Evolutionary conservation across 2,888 invertebrate species (phyloP).

Genomic region (Eulithis testata): DNA sequence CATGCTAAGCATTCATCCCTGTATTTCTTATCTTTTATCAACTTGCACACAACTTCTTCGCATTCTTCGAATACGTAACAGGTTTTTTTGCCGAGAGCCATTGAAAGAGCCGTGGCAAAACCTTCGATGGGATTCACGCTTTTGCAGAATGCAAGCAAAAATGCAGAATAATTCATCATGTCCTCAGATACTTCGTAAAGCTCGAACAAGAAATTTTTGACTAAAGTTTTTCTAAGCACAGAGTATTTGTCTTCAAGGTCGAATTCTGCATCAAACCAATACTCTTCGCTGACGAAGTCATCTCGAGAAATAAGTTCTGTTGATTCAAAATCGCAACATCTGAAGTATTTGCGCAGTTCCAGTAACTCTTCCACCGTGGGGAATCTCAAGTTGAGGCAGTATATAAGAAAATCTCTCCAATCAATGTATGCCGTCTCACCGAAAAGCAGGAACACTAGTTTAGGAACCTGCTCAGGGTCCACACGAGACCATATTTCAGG

Average conservation of each 20-base stretch:
- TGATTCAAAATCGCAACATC: conserved; percentile 71
- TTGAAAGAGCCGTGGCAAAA: conserved; percentile 83
- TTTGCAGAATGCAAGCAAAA: conserved; percentile 87
- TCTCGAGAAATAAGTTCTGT: conserved; percentile 68
- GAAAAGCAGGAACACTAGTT: conserved; percentile 76
- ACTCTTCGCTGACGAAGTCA: conserved; percentile 57
- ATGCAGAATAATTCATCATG: conserved; percentile 85
- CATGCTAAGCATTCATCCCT: conserved; percentile 68
- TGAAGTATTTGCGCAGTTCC: conserved; percentile 72
- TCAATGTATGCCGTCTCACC: conserved; percentile 84
- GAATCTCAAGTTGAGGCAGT: conserved; percentile 82
- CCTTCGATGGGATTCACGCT: conserved; percentile 80
- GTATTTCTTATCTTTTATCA: conserved; percentile 68
- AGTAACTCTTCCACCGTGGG: conserved; percentile 84
- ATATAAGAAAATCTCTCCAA: conserved; percentile 88
- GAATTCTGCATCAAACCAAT: conserved; percentile 75
- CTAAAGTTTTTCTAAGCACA: conserved; percentile 62
- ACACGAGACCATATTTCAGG: conserved; percentile 72
- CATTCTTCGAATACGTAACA: conserved; percentile 80
- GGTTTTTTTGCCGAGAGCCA: conserved; percentile 81
- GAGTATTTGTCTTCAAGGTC: conserved; percentile 53
- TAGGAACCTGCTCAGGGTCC: conserved; percentile 70
- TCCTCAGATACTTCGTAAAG: conserved; percentile 79
- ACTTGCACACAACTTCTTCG: conserved; percentile 70
- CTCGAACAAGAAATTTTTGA: conserved; percentile 84